Evolutionary conservation across 2,888 invertebrate genomes (phyloP).

Genomic region (Acleris laterana): DNA sequence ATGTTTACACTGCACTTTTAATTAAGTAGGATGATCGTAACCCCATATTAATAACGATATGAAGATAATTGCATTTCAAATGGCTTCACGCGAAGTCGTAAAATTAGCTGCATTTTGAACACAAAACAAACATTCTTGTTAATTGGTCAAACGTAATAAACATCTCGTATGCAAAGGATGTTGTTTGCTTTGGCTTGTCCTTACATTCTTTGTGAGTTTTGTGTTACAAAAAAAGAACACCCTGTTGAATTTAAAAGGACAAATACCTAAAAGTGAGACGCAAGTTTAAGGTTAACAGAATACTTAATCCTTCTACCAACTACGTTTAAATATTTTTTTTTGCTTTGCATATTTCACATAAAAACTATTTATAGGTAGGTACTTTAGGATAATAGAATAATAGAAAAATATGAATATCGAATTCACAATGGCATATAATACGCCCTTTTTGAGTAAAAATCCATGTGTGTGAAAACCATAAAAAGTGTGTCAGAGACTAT

Average conservation of each 20-base stretch:
- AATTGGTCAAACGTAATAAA: constrained; percentile 54
- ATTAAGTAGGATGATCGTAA: background rate
- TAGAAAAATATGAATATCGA: no score
- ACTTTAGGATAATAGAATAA: no score
- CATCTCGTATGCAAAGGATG: constrained; percentile 49
- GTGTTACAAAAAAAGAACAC: constrained; percentile 7
- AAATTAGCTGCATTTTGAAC: constrained; percentile 23
- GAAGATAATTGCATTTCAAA: constrained; percentile 6
- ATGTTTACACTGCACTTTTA: background rate
- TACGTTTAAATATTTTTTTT: no score
- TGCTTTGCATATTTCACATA: no score
- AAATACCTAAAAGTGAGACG: background rate
- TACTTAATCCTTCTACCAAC: no score
- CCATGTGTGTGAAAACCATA: no score
- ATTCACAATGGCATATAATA: no score
- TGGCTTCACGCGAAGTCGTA: constrained; percentile 16
- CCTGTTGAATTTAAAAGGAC: background rate
- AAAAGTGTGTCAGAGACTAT: no score
- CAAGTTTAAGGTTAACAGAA: background rate
- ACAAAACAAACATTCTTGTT: constrained; percentile 40
- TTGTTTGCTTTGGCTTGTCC: constrained; percentile 42
- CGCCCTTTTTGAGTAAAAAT: no score
- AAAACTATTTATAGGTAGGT: no score
- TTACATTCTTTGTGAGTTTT: constrained; percentile 32
- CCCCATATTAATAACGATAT: constrained; percentile 2